A percentile compares a stretch with the other conserved stretches of the same genome.
These are phyloP conservation scores for Conopomorpha cramerella DNA, from an alignment of 1,140 invertebrate genomes.

Conservation along the genomic window DNA sequence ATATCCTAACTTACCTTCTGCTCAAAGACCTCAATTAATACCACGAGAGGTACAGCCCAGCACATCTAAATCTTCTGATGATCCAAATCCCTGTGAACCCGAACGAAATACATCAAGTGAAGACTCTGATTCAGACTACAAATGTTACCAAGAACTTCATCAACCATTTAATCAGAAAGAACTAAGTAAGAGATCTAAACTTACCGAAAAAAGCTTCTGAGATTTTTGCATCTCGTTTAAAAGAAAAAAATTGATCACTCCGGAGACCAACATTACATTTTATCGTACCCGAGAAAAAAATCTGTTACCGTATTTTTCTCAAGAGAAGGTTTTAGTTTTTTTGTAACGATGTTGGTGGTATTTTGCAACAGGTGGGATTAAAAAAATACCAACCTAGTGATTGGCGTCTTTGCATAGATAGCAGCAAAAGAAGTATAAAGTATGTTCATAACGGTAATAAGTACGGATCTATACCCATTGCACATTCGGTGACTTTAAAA, in stretches of 20 bases:
- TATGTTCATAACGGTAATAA: no score
- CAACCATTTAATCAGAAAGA: no score
- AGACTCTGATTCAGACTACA: constrained; percentile 6
- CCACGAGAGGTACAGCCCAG: constrained; percentile 7
- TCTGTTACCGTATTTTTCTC: no score
- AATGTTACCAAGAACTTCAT: no score
- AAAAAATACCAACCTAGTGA: no score
- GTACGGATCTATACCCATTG: no score
- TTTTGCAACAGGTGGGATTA: no score
- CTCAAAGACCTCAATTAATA: constrained; percentile 8
- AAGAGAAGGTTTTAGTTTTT: no score
- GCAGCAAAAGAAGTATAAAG: no score
- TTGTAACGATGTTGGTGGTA: no score
- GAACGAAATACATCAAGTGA: constrained; percentile 7
- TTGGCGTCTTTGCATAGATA: no score
- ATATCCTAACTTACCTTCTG: constrained; percentile 11
- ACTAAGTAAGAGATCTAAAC: constrained; percentile 3
- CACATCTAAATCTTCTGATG: constrained; percentile 7
- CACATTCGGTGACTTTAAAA: no score
- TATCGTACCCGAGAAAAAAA: constrained; percentile 5
- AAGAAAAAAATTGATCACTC: constrained; percentile 4
- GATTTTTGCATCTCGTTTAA: constrained; percentile 2
- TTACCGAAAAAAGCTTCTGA: constrained; percentile 4
- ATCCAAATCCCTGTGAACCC: constrained; percentile 4
- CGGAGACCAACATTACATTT: constrained; percentile 2